These are phyloP conservation scores for Anarhynchus alexandrinus DNA, from an alignment of 2,113 vertebrate genomes.

Conservation along the genomic window DNA sequence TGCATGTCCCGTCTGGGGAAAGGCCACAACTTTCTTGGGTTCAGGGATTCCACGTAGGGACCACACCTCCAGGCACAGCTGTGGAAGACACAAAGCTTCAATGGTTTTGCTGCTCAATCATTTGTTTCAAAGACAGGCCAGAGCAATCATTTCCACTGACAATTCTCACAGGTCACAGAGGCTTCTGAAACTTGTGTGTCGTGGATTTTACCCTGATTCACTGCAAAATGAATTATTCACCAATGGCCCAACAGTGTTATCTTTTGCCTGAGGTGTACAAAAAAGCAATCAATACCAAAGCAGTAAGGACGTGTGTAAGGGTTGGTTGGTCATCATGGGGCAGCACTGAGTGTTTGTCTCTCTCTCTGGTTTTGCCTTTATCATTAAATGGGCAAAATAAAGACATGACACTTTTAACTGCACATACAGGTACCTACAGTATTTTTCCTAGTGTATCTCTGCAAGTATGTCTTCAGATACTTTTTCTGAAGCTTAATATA, in stretches of 20 bases:
- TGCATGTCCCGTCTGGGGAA: background rate
- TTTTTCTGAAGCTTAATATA: background rate
- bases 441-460: background rate
- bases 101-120: background rate
- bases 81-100: background rate
- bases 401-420: background rate
- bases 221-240: background rate
- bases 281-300: background rate
- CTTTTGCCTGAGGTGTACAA: background rate
- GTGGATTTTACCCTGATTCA: background rate
- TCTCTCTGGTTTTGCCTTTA: background rate
- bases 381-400: background rate
- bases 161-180: background rate
- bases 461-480: background rate
- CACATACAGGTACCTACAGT: background rate
- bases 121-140: background rate
- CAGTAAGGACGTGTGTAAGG: background rate
- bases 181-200: background rate
- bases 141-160: background rate
- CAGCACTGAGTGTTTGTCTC: background rate
- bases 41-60: background rate
- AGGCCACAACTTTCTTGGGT: background rate
- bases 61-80: background rate
- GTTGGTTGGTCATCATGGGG: background rate
- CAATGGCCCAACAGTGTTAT: background rate